A percentile compares a stretch with the other conserved stretches of the same genome.
Conservation (phyloP, 2,888 invertebrate genomes). For the Dryadula phaetusa region DNA sequence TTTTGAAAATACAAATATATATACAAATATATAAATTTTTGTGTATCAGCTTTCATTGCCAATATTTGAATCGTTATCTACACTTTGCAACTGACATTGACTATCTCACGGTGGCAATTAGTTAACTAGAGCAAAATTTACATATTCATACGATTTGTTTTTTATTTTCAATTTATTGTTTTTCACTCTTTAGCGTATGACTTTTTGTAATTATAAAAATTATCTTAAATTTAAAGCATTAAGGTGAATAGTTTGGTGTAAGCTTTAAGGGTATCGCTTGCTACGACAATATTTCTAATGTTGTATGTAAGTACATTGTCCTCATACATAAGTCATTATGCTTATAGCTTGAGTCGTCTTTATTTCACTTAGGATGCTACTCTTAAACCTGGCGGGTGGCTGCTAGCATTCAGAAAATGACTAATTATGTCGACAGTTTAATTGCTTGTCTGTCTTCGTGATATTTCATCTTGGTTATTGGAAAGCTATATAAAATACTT, state of each 20-base stretch:
- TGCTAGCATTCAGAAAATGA: constrained; percentile 11
- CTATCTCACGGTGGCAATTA: constrained; percentile 61
- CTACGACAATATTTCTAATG: too few relatives aligned
- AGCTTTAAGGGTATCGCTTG: too few relatives aligned
- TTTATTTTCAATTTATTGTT: neutral
- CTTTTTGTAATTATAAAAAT: too few relatives aligned
- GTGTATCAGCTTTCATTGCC: neutral
- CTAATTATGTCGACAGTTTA: constrained; percentile 1
- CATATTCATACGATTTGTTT: constrained; percentile 53
- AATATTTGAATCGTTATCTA: constrained; percentile 62
- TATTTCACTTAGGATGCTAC: neutral
- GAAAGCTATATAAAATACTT: neutral
- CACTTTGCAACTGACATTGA: constrained; percentile 55
- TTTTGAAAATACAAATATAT: too few relatives aligned
- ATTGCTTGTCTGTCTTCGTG: neutral
- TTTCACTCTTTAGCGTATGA: too few relatives aligned
- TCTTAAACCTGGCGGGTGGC: constrained; percentile 14
- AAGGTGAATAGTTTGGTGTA: too few relatives aligned
- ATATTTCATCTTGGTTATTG: neutral
- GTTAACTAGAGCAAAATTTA: constrained; percentile 70
- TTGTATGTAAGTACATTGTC: too few relatives aligned
- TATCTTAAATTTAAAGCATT: too few relatives aligned
- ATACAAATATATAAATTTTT: too few relatives aligned
- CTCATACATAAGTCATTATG: too few relatives aligned
- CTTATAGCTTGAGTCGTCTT: neutral